Evolutionary conservation across 2,888 invertebrate species (phyloP), one percentile per base, ranked within the genome.

Genomic region (Capitulum mitella): DNA sequence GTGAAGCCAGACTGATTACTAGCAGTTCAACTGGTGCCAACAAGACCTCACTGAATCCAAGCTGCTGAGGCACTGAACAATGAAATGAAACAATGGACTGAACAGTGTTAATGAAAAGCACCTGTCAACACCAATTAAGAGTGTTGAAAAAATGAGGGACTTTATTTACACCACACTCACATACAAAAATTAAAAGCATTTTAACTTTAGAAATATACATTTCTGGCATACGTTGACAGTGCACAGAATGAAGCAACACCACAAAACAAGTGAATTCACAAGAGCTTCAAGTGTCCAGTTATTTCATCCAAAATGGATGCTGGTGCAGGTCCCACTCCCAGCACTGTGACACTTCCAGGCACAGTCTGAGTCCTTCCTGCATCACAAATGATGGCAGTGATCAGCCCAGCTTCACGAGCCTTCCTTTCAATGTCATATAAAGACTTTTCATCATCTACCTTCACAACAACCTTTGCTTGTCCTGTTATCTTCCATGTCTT

Each of bases 321-420:
- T 64, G 92, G 91, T 6, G 93, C 97, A 77, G 97, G 98, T 29
- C 98, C 98, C 78, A 98, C 89, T 1, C 94, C 97, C 79, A 97
- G 87, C 1, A 97, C 97, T 79, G 97, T 98, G 83, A 90, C 90
- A 19, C 94, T 92, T 81, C 97, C 96, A 0, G 93, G 90, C 76
- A 92, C 92, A 81, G 97, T 92, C 87, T 98, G 97, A 12, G 97
- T 98, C 82, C 94, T 90, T 1, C 98, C 98, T 6, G 97, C 97
- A 87, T 98, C 97, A 81, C 90, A 88, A 80, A 98, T 91, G 46
- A 94, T 84, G 81, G 92, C 91, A 22, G 91, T 90, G 54, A 92
- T 87, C 0, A 97, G 87, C 48, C 93, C 92, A 80, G 89, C 85
- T 51, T 89, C 87, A 83, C 89, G 90, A 0, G 97, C 96, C 81